Evolutionary conservation across 2,888 invertebrate species (phyloP).

Genomic region (Clostera curtula): DNA sequence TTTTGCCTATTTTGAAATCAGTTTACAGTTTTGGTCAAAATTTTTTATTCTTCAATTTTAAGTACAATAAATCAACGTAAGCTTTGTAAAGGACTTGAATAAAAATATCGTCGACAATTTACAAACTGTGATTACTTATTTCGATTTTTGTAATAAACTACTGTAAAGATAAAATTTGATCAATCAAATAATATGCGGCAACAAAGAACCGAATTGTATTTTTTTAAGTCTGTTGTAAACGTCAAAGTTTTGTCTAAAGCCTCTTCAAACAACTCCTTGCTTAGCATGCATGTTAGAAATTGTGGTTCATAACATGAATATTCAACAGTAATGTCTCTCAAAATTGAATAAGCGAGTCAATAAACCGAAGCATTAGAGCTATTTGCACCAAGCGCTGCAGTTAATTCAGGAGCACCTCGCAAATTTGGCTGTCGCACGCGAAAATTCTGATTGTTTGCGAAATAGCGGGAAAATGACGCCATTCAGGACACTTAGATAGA

Average conservation of each 20-base stretch:
- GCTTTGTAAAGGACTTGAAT: background rate
- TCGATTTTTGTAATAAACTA: too few species aligned
- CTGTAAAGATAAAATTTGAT: too few species aligned
- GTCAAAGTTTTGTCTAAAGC: conserved; percentile 1
- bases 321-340: background rate
- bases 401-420: conserved; percentile 12
- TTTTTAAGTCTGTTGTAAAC: conserved; percentile 3
- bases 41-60: too few species aligned
- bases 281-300: background rate
- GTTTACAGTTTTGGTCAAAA: too few species aligned
- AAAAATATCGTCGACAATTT: too few species aligned
- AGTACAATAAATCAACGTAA: too few species aligned
- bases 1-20: too few species aligned
- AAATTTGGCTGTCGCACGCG: conserved; percentile 43
- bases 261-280: background rate
- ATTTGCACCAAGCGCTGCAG: conserved; percentile 9
- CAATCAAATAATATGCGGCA: too few species aligned
- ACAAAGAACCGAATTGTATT: too few species aligned
- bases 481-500: too few species aligned
- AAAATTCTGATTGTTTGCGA: conserved; percentile 31
- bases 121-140: too few species aligned
- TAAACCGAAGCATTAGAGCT: conserved; percentile 21
- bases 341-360: conserved; percentile 1
- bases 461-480: conserved; percentile 33
- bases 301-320: background rate